Conservation (phyloP, 2,113 vertebrate species). For the Strigops habroptila region DNA sequence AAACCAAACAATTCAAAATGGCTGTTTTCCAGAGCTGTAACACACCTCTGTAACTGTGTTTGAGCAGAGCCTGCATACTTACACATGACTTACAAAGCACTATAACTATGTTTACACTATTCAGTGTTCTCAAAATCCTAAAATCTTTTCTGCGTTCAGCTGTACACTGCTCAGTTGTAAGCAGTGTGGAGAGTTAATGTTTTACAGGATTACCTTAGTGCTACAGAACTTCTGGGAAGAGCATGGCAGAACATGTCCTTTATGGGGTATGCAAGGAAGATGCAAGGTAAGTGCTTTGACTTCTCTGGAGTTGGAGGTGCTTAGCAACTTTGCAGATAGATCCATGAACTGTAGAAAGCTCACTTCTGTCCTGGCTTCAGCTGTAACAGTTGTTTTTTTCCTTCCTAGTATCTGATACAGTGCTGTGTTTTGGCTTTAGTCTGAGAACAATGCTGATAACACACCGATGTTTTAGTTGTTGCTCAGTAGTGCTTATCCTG, state of each 20-base stretch:
- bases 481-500: background rate
- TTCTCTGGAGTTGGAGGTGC: background rate
- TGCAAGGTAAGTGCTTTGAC: background rate
- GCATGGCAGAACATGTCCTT: background rate
- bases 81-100: background rate
- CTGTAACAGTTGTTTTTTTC: background rate
- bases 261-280: background rate
- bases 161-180: background rate
- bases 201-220: background rate
- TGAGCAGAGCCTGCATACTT: background rate
- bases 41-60: background rate
- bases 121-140: background rate
- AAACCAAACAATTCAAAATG: background rate
- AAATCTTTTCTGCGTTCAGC: background rate
- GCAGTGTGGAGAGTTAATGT: background rate
- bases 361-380: background rate
- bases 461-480: background rate
- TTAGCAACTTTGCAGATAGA: background rate
- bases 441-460: background rate
- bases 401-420: background rate
- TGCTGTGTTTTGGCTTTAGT: background rate
- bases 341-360: background rate
- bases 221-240: background rate
- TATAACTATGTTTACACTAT: background rate
- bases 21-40: background rate